Base-by-base conservation (phyloP, 2,888 invertebrate genomes). In the Ochropacha duplaris region DNA sequence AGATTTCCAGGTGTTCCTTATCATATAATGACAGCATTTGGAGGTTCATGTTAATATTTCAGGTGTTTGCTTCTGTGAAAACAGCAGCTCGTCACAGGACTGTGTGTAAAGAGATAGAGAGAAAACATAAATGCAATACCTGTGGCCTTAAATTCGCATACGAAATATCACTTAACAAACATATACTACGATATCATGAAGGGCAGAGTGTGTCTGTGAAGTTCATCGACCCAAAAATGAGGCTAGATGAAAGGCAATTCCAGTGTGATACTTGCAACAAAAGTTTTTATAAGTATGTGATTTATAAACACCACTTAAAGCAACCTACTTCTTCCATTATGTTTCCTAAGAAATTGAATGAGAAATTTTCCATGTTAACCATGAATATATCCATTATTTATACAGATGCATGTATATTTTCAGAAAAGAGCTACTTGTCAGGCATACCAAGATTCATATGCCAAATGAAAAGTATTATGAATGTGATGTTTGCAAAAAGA, bases 191-290 rank as follows among this genome's bases (percentile, higher is more conserved):
- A 55, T 79, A 81, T 44, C 93, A 93, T 60, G 83, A 87, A 24
- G 93, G 93, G 0, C 86, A 92, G 61, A 86, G 86, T 39, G 92
- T 92, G 0, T 88, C 89, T 0, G 86, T 91, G 0, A 84, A 86
- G 16, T 91, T 91, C 63, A 81, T 88, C 56, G 87, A 86, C 54
- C 73, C 78, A 1, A 74, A 77, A 52, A 62, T 74, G 16, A 81
- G 84, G 64, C 62, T 71, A 16, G 77, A 84, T 57, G 83, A 86
- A 9, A 81, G 84, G 49, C 87, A 87, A 55, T 88, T 90, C 65
- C 91, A 94, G 52, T 96, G 96, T 76, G 92, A 93, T 31, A 93
- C 94, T 5, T 96, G 96, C 71, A 94, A 93, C 31, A 95, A 94
- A 78, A 91, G 93, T 6, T 96, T 96, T 74, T 92, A 90, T 68